Evolutionary conservation across 2,113 vertebrate genomes (phyloP), one percentile per base, ranked within the genome.

Genomic region (Sialia sialis): DNA sequence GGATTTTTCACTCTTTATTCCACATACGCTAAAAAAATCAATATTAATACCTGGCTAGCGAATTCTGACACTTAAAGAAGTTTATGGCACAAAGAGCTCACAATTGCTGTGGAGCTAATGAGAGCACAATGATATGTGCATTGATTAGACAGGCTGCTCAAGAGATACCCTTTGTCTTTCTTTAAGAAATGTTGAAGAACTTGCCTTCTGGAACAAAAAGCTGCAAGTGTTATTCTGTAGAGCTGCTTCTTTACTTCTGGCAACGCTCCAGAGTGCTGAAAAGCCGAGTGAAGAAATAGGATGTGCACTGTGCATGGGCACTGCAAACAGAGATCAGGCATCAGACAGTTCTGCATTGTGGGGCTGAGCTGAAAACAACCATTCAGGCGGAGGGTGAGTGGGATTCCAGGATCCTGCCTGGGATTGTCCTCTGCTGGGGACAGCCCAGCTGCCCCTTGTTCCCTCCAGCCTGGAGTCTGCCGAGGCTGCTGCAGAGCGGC

Each of bases 1-100:
- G 34, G 41, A 73, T 89, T 95, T 88, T 73, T 87, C 43, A 62
- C 41, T 92, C n/a, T 56, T 14, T 84, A 86, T 81, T 76, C 46
- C 59, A 63, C 27, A 30, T 36, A 66, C 25, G 18, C 32, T 44
- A 72, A 76, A 91, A 79, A 91, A 84, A n/a, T 79, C 77, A 64
- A 7, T 82, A 66, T 66, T 62, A 72, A 60, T 60, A 76, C 20
- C 23, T 64, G 49, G 23, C 43, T 44, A 52, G 62, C 67, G 87
- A 88, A 84, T 73, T 43, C 59, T 66, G 72, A 39, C 38, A 49
- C 58, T 79, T 48, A 8, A 48, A 46, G 84, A 30, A 23, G 14
- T 60, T 64, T 83, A 59, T 36, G 58, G 49, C 60, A 44, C 4
- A 4, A 78, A 43, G 13, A 59, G 41, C 32, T 69, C 23, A 23